Conservation (phyloP, 2,888 invertebrate genomes). For the Poecilobothrus nobilitatus region DNA sequence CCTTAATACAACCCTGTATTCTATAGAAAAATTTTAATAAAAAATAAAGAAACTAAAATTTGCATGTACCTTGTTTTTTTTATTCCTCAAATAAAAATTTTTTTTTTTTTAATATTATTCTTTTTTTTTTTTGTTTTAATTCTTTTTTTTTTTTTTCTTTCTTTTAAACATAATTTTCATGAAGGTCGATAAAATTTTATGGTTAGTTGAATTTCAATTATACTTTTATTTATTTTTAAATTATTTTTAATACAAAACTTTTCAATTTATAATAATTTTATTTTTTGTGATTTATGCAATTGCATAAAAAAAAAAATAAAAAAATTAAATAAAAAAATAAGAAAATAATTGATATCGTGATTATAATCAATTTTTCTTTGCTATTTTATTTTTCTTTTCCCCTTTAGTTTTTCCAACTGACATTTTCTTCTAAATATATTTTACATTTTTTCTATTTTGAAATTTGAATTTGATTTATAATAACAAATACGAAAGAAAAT, state of each 20-base stretch:
- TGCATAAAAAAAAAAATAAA: not conserved
- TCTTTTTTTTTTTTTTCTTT: not conserved
- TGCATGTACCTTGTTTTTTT: no score
- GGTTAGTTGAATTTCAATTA: slow-evolving; percentile 6
- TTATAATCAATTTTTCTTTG: not conserved
- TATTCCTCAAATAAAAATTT: not conserved
- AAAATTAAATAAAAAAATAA: not conserved
- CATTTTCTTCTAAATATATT: no score
- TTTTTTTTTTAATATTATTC: no score
- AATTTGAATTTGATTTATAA: no score
- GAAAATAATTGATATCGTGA: not conserved
- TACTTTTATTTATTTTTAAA: not conserved
- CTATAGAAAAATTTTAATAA: not conserved
- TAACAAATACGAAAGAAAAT: no score
- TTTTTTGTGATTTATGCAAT: no score
- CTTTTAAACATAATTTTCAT: not conserved
- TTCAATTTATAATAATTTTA: not conserved
- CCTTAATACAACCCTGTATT: not conserved
- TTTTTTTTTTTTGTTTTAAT: not conserved
- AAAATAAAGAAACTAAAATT: no score
- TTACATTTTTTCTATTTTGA: no score
- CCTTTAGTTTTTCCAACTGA: no score
- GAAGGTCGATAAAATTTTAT: slow-evolving; percentile 6
- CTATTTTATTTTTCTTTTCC: no score
- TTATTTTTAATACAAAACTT: not conserved